Evolutionary conservation across 2,888 invertebrate genomes (phyloP), one percentile per base, ranked within the genome.

Genomic region (Phrixothrix hirtus): DNA sequence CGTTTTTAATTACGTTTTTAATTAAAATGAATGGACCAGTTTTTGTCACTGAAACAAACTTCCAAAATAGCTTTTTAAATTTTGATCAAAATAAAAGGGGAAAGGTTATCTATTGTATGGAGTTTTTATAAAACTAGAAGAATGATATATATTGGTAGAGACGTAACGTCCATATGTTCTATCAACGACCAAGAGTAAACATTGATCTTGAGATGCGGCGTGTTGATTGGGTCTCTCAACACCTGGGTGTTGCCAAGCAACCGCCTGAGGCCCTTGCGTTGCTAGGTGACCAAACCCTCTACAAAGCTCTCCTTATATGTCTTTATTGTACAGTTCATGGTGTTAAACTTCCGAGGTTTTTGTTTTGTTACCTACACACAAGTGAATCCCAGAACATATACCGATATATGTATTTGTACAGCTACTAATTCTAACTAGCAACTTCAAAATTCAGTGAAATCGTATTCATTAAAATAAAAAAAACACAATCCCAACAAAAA

Each of bases 151-250:
- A 17, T 12, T 25, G 27, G 21, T 7, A 45, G 35, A 29, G 30
- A 34, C 39, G 32, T 31, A 46, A n/a, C 32, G 26, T 41, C 39
- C 39, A 42, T 41, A 25, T 42, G 47, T 38, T 29, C 27, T 34
- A 34, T 38, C 34, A 45, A 47, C 37, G 46, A 39, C 34, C 36
- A 51, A 55, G 66, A 63, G 71, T 69, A 74, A 75, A 74, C 74
- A 75, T 75, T 70, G 75, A 75, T 75, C 75, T 74, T 73, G 74
- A 73, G 74, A 74, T 71, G 70, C 72, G 67, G 73, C 64, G 73
- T 73, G 74, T 73, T 74, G 73, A 75, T 75, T 74, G 74, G 74
- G 68, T 73, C 69, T 67, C 67, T 69, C 70, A 72, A 75, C 75
- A 75, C 75, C 75, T 75, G 75, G 73, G 73, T 69, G 74, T 75